Evolutionary conservation across 92 coral and sea anemone genomes (phyloP).

Genomic region (Zoanthus sociatus): DNA sequence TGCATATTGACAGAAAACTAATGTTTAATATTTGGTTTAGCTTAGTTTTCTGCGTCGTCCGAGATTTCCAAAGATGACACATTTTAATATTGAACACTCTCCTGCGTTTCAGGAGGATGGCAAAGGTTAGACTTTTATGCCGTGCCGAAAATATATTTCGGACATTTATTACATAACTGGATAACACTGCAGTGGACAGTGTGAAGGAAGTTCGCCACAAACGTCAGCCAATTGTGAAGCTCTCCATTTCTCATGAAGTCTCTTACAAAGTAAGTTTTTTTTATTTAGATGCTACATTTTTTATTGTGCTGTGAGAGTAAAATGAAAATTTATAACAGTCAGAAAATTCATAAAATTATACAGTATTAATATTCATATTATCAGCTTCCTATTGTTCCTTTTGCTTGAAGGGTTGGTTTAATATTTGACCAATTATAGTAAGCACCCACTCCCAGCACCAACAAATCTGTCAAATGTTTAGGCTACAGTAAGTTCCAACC

Average conservation of each 20-base stretch:
- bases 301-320: no score
- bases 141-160: background rate
- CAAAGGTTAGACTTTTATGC: background rate
- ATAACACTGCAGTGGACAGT: background rate
- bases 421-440: background rate
- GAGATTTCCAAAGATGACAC: no score
- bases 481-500: background rate
- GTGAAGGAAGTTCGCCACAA: background rate
- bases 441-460: background rate
- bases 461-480: background rate
- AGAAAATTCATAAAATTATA: no score
- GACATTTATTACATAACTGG: background rate
- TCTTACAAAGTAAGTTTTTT: conserved; percentile 1
- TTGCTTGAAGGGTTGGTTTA: no score
- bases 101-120: background rate
- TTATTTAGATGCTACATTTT: no score
- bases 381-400: no score
- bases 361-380: no score
- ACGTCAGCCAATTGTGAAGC: background rate
- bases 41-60: no score
- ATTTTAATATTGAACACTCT: no score
- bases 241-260: background rate
- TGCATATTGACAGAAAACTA: no score
- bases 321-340: no score
- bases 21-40: no score